These are phyloP conservation scores for Chitala chitala DNA, from an alignment of 2,113 vertebrate genomes.

Conservation along the genomic window DNA sequence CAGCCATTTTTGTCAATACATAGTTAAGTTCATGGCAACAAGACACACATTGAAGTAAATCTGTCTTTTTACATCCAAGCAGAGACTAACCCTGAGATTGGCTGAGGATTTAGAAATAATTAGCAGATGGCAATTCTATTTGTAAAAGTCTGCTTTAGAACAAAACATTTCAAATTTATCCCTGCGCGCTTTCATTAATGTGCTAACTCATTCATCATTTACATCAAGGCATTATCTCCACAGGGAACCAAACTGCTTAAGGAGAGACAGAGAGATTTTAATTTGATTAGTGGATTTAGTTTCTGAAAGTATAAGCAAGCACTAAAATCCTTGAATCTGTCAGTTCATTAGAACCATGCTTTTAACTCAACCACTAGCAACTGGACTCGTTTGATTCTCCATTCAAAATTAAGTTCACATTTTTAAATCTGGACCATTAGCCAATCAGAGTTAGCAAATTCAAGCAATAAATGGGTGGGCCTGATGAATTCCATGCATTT, in stretches of 20 bases:
- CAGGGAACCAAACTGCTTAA: neutral
- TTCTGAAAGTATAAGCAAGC: neutral
- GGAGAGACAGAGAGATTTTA: neutral
- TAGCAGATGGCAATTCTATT: neutral
- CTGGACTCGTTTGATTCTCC: too few relatives aligned
- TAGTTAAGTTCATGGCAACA: too few relatives aligned
- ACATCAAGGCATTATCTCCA: neutral
- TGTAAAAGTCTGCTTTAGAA: neutral
- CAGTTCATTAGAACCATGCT: neutral
- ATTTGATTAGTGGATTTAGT: constrained; percentile 12
- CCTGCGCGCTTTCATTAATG: neutral
- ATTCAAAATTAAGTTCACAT: too few relatives aligned
- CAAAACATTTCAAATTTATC: neutral
- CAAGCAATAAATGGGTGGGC: too few relatives aligned
- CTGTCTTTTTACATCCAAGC: too few relatives aligned
- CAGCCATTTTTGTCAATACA: too few relatives aligned
- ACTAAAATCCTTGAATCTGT: neutral
- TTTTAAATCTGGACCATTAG: too few relatives aligned
- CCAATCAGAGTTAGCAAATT: too few relatives aligned
- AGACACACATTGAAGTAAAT: too few relatives aligned
- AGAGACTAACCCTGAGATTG: neutral
- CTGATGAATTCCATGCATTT: neutral
- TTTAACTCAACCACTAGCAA: neutral
- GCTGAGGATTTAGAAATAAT: constrained; percentile 6
- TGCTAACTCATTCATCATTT: neutral